These are phyloP conservation scores for Tapera naevia DNA, from an alignment of 2,797 vertebrate genomes.

Conservation along the genomic window DNA sequence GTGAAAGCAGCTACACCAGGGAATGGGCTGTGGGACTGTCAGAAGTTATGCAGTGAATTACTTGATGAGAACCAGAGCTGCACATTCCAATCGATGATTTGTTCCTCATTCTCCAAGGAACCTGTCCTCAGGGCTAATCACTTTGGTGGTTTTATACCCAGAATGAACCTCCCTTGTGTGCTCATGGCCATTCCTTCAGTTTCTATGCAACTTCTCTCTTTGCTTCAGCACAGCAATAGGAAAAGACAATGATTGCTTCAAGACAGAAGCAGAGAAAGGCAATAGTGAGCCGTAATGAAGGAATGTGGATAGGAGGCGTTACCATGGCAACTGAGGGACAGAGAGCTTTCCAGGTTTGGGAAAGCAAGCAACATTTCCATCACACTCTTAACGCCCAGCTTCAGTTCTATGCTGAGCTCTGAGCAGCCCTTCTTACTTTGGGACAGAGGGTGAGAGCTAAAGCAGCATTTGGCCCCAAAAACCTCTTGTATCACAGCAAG, in stretches of 20 bases:
- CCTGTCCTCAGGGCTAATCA: not conserved
- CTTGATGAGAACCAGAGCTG: not conserved
- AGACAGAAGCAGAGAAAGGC: not conserved
- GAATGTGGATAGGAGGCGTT: constrained; percentile 41
- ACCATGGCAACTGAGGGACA: constrained; percentile 54
- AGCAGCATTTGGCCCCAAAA: not conserved
- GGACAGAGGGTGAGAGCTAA: not conserved
- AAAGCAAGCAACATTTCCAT: constrained; percentile 1
- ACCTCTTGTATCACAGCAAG: not conserved
- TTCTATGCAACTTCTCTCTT: not conserved
- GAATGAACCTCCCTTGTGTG: not conserved
- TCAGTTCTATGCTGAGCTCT: not conserved
- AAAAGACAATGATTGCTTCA: not conserved
- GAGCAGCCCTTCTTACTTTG: not conserved
- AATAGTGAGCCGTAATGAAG: constrained; percentile 28
- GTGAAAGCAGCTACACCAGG: not conserved
- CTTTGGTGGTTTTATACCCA: not conserved
- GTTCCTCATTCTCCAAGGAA: not conserved
- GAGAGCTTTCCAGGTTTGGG: constrained; percentile 43
- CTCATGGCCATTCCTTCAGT: not conserved
- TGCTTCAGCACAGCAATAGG: not conserved
- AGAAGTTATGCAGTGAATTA: not conserved
- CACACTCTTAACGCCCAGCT: not conserved
- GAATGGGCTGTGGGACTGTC: not conserved
- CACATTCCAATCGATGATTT: not conserved